Conservation (phyloP, 2,888 invertebrate species). For the Tipula helvola region DNA sequence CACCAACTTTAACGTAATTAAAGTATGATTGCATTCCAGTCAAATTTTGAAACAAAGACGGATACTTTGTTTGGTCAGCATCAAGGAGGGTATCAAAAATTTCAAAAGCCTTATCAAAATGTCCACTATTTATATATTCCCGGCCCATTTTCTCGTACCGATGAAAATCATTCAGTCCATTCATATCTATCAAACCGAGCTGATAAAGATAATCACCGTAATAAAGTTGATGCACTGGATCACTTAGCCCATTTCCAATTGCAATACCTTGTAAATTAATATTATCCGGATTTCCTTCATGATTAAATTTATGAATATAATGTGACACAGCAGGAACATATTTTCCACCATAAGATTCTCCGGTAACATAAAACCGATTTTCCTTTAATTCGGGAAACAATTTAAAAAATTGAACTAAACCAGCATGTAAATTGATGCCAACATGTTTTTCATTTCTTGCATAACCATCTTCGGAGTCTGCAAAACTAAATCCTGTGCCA, state of each 20-base stretch:
- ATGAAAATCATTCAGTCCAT: constrained; percentile 38
- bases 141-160: constrained; percentile 44
- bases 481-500: constrained; percentile 54
- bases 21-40: constrained; percentile 64
- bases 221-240: constrained; percentile 40
- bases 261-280: constrained; percentile 41
- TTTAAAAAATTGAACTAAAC: constrained; percentile 48
- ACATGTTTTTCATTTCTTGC: constrained; percentile 48
- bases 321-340: constrained; percentile 39
- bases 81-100: constrained; percentile 53
- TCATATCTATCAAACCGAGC: constrained; percentile 42
- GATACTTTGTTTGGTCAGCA: constrained; percentile 41
- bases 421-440: constrained; percentile 47
- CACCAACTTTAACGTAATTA: constrained; percentile 51
- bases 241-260: constrained; percentile 45
- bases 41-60: constrained; percentile 55
- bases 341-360: constrained; percentile 53
- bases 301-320: constrained; percentile 17
- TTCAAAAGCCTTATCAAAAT: constrained; percentile 52
- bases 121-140: constrained; percentile 44
- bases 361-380: constrained; percentile 50
- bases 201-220: constrained; percentile 44
- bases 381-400: constrained; percentile 45
- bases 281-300: constrained; percentile 23
- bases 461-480: constrained; percentile 49